Evolutionary conservation across 2,888 invertebrate species (phyloP).

Genomic region (Diplolepis rosae): DNA sequence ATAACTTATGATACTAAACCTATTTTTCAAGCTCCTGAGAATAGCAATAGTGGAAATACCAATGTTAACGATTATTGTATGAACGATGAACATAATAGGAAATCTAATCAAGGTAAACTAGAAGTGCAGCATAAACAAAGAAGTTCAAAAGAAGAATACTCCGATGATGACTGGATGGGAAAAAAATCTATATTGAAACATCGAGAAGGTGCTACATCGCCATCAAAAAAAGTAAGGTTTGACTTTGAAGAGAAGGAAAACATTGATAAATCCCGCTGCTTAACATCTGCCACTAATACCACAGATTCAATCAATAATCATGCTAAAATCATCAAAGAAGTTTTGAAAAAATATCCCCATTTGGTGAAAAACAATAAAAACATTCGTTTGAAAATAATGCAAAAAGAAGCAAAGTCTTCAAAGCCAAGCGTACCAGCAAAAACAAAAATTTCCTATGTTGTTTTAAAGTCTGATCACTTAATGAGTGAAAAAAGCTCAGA

Average conservation of each 20-base stretch:
- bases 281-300: conserved; percentile 48
- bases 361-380: conserved; percentile 90
- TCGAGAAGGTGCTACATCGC: conserved; percentile 60
- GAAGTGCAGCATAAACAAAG: conserved; percentile 38
- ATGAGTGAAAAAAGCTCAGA: conserved; percentile 58
- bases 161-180: conserved; percentile 68
- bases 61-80: conserved; percentile 65
- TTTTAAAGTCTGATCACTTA: conserved; percentile 73
- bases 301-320: conserved; percentile 77
- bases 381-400: conserved; percentile 89
- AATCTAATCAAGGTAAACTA: conserved; percentile 30
- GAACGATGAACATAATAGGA: conserved; percentile 34
- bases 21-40: conserved; percentile 77
- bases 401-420: conserved; percentile 74
- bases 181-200: conserved; percentile 67
- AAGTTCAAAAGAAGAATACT: conserved; percentile 61
- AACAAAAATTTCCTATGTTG: conserved; percentile 75
- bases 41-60: conserved; percentile 49
- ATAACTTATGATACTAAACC: conserved; percentile 84
- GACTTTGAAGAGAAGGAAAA: conserved; percentile 80
- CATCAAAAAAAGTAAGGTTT: conserved; percentile 75
- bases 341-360: conserved; percentile 91
- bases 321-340: conserved; percentile 91
- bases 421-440: conserved; percentile 62
- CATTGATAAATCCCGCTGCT: conserved; percentile 70